These are phyloP conservation scores for Limosa lapponica DNA, from an alignment of 2,797 vertebrate genomes.

Conservation along the genomic window DNA sequence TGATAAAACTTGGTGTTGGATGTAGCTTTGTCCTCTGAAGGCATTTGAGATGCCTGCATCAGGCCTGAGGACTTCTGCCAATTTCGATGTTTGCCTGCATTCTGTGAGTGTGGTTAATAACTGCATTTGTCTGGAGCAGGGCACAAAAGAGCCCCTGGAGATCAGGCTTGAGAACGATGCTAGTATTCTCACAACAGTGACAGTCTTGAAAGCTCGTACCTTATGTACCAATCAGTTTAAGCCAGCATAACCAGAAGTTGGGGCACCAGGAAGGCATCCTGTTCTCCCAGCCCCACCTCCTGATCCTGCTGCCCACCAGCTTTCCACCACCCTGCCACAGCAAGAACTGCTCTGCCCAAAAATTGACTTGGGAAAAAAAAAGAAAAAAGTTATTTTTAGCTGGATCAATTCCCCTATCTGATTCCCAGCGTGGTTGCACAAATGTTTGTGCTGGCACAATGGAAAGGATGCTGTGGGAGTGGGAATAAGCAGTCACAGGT, in stretches of 20 bases:
- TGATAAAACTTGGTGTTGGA: background rate
- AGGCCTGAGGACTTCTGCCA: background rate
- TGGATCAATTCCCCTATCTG: background rate
- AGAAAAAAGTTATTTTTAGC: background rate
- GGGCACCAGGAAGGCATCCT: background rate
- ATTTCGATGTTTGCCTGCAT: background rate
- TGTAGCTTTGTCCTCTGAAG: background rate
- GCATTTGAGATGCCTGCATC: background rate
- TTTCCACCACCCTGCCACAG: background rate
- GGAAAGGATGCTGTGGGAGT: background rate
- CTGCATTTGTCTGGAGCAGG: background rate
- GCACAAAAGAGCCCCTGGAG: background rate
- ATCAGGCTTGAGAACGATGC: background rate
- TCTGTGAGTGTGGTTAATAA: background rate
- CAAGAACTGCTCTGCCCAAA: background rate
- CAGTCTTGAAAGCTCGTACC: background rate
- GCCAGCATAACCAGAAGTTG: background rate
- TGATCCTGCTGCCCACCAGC: background rate
- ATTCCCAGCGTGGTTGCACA: background rate
- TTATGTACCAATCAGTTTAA: background rate
- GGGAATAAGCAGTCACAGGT: background rate
- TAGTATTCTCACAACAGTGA: background rate
- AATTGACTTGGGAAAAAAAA: background rate
- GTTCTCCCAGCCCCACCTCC: background rate
- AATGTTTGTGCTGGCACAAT: slow-evolving; percentile 12